These are phyloP conservation scores for Blastomussa wellsi DNA, from an alignment of 92 coral and sea anemone species.

Conservation along the genomic window DNA sequence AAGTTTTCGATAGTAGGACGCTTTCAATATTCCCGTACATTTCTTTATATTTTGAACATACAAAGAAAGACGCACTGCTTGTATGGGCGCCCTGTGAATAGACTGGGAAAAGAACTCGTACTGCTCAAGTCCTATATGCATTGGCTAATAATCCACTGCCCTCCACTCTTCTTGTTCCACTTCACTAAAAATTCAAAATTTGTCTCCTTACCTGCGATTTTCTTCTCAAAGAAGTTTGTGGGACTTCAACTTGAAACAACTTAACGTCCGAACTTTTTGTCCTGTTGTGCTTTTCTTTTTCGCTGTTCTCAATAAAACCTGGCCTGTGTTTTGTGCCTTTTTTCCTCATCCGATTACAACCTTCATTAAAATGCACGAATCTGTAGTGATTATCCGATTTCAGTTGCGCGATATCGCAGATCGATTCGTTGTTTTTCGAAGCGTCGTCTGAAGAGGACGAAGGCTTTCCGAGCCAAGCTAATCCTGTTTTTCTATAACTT, in stretches of 20 bases:
- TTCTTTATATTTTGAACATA: too few relatives aligned
- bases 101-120: too few relatives aligned
- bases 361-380: constrained; percentile 13
- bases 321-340: neutral
- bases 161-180: too few relatives aligned
- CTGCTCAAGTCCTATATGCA: too few relatives aligned
- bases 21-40: too few relatives aligned
- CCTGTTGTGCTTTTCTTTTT: constrained; percentile 6
- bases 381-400: neutral
- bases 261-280: neutral
- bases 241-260: constrained; percentile 24
- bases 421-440: neutral
- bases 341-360: neutral
- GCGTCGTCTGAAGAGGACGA: neutral
- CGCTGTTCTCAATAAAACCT: neutral
- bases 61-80: too few relatives aligned
- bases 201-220: constrained; percentile 28
- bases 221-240: neutral
- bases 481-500: neutral
- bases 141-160: too few relatives aligned
- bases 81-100: too few relatives aligned
- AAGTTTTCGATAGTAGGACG: too few relatives aligned
- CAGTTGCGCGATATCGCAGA: too few relatives aligned
- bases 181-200: neutral
- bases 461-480: neutral